These are phyloP conservation scores for Thunnus albacares DNA, from an alignment of 2,797 vertebrate species.

Conservation along the genomic window DNA sequence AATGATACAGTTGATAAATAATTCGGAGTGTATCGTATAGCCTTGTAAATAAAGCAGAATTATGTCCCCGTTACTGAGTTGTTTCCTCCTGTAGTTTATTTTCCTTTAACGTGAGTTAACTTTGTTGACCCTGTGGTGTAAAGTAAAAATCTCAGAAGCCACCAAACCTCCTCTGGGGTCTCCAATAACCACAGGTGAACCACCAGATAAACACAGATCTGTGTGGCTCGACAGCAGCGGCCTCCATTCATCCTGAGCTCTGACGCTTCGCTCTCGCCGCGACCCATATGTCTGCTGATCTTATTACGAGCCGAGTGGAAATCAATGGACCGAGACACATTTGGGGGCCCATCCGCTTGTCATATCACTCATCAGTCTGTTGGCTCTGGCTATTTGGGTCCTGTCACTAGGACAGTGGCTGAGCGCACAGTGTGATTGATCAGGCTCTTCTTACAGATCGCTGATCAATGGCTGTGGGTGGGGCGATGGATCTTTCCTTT, in stretches of 20 bases:
- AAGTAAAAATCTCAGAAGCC: conserved; percentile 54
- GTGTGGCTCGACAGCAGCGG: conserved; percentile 61
- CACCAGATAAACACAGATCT: conserved; percentile 70
- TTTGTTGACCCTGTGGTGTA: conserved; percentile 55
- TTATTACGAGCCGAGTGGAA: conserved; percentile 97
- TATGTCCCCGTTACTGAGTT: conserved; percentile 15
- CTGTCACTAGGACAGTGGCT: conserved; percentile 92
- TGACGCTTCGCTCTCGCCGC: conserved; percentile 74
- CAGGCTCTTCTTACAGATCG: conserved; percentile 88
- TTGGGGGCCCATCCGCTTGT: conserved; percentile 92
- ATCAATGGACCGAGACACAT: conserved; percentile 97
- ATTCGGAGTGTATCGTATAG: conserved; percentile 59
- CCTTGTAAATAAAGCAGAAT: conserved; percentile 55
- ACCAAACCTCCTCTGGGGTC: conserved; percentile 47
- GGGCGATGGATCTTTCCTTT: conserved; percentile 75
- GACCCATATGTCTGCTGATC: conserved; percentile 95
- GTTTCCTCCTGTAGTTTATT: conserved; percentile 37
- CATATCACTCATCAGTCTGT: conserved; percentile 98
- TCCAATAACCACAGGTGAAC: conserved; percentile 59
- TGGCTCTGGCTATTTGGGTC: conserved; percentile 90
- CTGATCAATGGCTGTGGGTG: conserved; percentile 92
- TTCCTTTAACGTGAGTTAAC: conserved; percentile 51
- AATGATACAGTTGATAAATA: conserved; percentile 75
- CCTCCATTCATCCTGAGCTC: conserved; percentile 80
- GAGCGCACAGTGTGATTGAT: conserved; percentile 91